Evolutionary conservation across 2,888 invertebrate genomes (phyloP).

Genomic region (Kuschelorhynchus macadamiae): DNA sequence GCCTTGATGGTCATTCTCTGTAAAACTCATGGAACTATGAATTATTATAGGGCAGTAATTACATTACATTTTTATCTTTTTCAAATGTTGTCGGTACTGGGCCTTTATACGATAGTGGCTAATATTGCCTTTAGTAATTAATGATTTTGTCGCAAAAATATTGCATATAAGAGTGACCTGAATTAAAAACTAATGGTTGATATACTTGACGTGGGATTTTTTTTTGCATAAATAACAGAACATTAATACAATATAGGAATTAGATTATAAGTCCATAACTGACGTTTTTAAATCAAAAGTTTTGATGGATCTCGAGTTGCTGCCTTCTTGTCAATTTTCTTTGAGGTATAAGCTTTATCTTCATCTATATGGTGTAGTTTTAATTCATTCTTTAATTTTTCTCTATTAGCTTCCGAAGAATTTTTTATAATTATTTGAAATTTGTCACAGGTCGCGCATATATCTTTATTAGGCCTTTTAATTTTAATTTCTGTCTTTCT

Average conservation of each 20-base stretch:
- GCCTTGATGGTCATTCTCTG: too few relatives aligned
- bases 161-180: conserved; percentile 10
- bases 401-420: not conserved
- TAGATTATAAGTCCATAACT: conserved; percentile 1
- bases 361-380: not conserved
- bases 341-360: conserved; percentile 30
- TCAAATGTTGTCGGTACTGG: too few relatives aligned
- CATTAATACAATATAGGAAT: not conserved
- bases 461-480: conserved; percentile 34
- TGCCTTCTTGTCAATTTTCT: conserved; percentile 8
- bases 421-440: conserved; percentile 14
- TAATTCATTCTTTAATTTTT: not conserved
- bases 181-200: conserved; percentile 6
- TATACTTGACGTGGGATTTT: not conserved
- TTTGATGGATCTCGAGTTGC: conserved; percentile 1
- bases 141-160: not conserved
- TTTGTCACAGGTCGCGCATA: conserved; percentile 33
- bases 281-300: not conserved
- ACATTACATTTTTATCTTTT: too few relatives aligned
- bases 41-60: too few relatives aligned
- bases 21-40: too few relatives aligned
- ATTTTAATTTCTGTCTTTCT: conserved; percentile 19
- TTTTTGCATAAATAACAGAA: not conserved
- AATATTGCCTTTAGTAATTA: too few relatives aligned
- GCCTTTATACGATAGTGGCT: too few relatives aligned